phyloP scores from a whole-genome alignment of 2,113 vertebrate genomes.

The Apodemus sylvaticus region DNA sequence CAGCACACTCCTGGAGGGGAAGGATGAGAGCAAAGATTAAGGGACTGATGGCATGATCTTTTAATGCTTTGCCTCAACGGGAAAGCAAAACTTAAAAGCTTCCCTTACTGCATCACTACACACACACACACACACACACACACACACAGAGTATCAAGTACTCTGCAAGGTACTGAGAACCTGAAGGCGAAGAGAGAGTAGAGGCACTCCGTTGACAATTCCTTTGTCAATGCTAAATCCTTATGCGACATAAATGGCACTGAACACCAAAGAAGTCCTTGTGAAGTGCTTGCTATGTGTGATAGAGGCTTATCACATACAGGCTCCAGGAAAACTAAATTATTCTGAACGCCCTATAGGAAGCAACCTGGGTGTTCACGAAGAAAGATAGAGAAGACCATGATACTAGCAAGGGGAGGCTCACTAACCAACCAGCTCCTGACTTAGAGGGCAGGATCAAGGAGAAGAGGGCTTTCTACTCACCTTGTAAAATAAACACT shows the following conservation, averaged over 20 bases:
- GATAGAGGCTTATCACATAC: background rate
- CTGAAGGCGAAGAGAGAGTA: background rate
- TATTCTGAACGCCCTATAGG: constrained; percentile 10
- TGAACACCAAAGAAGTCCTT: constrained; percentile 10
- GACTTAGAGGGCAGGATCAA: background rate
- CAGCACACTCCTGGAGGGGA: background rate
- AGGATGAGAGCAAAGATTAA: background rate
- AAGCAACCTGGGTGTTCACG: background rate
- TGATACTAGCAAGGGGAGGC: background rate
- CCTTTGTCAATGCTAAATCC: background rate
- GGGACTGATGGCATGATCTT: background rate
- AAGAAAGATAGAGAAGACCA: background rate
- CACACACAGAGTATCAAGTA: background rate
- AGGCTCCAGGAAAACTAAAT: background rate
- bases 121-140: background rate
- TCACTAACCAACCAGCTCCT: background rate
- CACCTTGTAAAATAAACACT: background rate
- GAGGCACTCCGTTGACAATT: background rate
- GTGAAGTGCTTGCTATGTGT: background rate
- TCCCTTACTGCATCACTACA: background rate
- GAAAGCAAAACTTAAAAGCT: background rate
- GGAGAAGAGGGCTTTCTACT: background rate
- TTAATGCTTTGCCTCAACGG: constrained; percentile 12
- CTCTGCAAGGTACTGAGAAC: background rate
- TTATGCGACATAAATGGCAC: background rate